Percentiles rank a stretch among this genome's conserved stretches.
Conservation (phyloP, 2,797 vertebrate species). For the Falco berigora region DNA sequence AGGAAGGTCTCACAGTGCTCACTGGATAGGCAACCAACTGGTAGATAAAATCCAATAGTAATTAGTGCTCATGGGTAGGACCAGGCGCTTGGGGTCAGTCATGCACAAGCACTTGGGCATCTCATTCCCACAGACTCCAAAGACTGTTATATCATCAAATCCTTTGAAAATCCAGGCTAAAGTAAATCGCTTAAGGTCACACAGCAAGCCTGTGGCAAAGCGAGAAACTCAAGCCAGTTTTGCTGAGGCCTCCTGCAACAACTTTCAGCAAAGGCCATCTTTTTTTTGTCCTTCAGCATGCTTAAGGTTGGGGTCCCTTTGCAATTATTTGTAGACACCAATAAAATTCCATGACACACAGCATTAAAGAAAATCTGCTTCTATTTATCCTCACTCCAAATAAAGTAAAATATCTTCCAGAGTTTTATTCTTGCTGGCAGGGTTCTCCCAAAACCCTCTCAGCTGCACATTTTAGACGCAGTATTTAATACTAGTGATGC, state of each 20-base stretch:
- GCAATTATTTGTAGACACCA: background rate
- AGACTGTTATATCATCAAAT: background rate
- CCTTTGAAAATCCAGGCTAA: background rate
- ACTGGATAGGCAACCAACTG: background rate
- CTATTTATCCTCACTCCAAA: background rate
- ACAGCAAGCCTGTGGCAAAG: background rate
- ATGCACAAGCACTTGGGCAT: background rate
- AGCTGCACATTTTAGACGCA: background rate
- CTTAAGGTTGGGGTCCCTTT: background rate
- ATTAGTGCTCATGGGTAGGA: background rate
- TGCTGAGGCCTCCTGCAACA: background rate
- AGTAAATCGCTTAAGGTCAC: background rate
- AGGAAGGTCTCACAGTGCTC: background rate
- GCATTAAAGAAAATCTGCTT: background rate
- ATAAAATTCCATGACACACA: background rate
- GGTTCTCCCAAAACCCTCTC: background rate
- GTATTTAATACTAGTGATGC: conserved; percentile 15
- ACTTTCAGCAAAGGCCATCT: background rate
- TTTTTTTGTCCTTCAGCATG: background rate
- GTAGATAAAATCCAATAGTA: background rate
- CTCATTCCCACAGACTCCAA: background rate
- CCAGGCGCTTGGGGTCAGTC: background rate
- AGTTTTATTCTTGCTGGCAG: background rate
- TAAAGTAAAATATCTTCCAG: background rate
- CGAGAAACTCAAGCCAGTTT: background rate